Percentiles rank a stretch among this genome's conserved stretches.
Evolutionary conservation across 2,797 vertebrate genomes (phyloP).

Genomic region (Siniperca scherzeri): DNA sequence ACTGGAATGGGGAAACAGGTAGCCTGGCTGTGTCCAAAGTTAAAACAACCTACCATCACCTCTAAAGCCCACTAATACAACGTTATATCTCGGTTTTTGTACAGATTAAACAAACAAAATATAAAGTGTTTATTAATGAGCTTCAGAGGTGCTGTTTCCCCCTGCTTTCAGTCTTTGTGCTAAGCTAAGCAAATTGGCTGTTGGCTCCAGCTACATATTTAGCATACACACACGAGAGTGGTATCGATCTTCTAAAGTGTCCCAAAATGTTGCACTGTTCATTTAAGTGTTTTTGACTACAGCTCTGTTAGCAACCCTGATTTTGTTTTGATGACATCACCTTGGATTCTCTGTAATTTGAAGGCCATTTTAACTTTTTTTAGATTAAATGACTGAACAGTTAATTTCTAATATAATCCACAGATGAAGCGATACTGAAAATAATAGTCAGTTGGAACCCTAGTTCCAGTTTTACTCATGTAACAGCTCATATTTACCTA

Average conservation of each 20-base stretch:
- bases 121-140: too few relatives aligned
- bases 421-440: not conserved
- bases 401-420: not conserved
- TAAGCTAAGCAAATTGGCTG: too few relatives aligned
- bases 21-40: not conserved
- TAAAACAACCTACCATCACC: not conserved
- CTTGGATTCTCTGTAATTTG: not conserved
- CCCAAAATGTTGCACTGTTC: not conserved
- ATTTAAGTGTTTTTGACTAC: not conserved
- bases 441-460: not conserved
- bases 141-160: too few relatives aligned
- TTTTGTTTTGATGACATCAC: not conserved
- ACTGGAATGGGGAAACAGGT: not conserved
- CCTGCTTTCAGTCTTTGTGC: too few relatives aligned
- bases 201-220: too few relatives aligned
- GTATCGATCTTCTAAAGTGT: not conserved
- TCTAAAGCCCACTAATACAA: not conserved
- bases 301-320: not conserved
- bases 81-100: not conserved
- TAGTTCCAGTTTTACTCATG: not conserved
- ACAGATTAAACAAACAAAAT: too few relatives aligned
- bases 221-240: not conserved
- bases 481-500: constrained; percentile 13
- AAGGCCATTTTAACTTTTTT: not conserved
- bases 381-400: not conserved